Conservation (phyloP, 2,797 vertebrate genomes). For the Mallotus villosus region DNA sequence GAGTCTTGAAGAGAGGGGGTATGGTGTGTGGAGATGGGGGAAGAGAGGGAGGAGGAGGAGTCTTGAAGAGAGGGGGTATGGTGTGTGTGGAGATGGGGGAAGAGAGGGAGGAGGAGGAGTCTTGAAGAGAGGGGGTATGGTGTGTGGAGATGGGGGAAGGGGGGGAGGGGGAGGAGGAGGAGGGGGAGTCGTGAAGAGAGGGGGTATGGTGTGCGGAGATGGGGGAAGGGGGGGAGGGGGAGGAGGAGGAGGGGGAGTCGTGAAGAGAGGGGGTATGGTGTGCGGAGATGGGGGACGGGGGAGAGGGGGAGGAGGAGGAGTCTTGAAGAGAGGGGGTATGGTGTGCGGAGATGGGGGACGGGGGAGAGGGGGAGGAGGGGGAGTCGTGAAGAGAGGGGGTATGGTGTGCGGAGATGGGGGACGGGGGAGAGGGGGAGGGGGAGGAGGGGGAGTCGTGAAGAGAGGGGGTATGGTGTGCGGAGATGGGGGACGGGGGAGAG, state of each 20-base stretch:
- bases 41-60: neutral
- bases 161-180: no score
- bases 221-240: conserved; percentile 1
- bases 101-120: neutral
- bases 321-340: no score
- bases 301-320: neutral
- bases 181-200: neutral
- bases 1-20: neutral
- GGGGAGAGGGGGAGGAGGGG: neutral
- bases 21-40: conserved; percentile 16
- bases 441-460: neutral
- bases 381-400: conserved; percentile 11
- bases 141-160: no score
- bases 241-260: neutral
- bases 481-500: neutral
- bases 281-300: conserved; percentile 20
- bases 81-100: no score
- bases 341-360: neutral
- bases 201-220: neutral
- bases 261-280: conserved; percentile 1
- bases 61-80: no score
- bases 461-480: neutral
- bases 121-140: conserved; percentile 10
- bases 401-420: no score
- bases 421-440: no score